These are phyloP conservation scores for Reinhardtius hippoglossoides DNA, from an alignment of 2,113 vertebrate species.

Conservation along the genomic window DNA sequence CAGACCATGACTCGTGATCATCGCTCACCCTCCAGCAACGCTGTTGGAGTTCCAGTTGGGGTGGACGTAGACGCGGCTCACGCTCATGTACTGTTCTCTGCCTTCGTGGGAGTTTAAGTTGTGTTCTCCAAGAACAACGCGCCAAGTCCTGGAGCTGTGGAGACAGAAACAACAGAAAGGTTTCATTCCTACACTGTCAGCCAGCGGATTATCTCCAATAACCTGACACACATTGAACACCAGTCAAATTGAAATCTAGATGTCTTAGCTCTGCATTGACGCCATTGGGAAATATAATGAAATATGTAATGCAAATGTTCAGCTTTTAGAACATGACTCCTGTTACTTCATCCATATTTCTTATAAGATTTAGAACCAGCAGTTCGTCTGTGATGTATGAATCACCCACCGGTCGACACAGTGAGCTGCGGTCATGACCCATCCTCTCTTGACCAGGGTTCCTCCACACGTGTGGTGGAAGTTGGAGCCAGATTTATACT, in stretches of 20 bases:
- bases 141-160: constrained; percentile 75
- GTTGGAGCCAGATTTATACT: constrained; percentile 74
- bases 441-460: constrained; percentile 83
- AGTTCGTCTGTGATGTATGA: constrained; percentile 20
- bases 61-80: constrained; percentile 82
- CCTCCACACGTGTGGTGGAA: constrained; percentile 89
- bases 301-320: too few species aligned
- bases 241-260: too few species aligned
- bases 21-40: constrained; percentile 82
- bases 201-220: not conserved
- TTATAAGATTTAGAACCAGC: not conserved
- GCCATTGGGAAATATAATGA: too few species aligned
- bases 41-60: constrained; percentile 83
- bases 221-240: not conserved
- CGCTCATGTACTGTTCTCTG: constrained; percentile 85
- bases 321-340: too few species aligned
- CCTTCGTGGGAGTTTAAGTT: constrained; percentile 82
- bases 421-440: constrained; percentile 91
- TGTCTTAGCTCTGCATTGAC: too few species aligned
- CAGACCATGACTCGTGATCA: not conserved
- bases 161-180: not conserved
- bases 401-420: constrained; percentile 77
- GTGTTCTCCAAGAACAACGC: constrained; percentile 89
- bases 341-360: not conserved
- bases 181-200: not conserved